A percentile compares a stretch with the other conserved stretches of the same genome.
phyloP scores from a whole-genome alignment of 1,140 invertebrate species.

The Papilio polyxenes region DNA sequence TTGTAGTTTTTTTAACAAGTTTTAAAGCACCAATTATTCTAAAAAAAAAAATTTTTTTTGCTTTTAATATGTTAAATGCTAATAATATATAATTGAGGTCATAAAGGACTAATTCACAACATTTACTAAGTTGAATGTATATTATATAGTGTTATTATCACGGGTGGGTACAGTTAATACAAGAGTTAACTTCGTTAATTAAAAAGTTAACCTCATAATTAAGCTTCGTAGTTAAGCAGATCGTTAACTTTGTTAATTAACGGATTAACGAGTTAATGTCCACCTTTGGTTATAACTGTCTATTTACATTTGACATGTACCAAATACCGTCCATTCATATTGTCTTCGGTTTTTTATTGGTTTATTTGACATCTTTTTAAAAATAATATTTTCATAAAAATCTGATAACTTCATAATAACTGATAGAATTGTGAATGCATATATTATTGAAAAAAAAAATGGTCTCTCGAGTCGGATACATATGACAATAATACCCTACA shows the following conservation, averaged over 20 bases:
- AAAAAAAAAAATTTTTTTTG: neutral
- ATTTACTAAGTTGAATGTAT: slow-evolving; percentile 1
- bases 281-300: neutral
- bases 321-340: slow-evolving; percentile 32
- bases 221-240: too few relatives aligned
- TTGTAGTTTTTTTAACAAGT: neutral
- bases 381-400: neutral
- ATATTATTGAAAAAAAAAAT: neutral
- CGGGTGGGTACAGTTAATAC: too few relatives aligned
- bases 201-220: too few relatives aligned
- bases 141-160: neutral
- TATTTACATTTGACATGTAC: slow-evolving; percentile 22
- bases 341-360: neutral
- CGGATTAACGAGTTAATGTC: too few relatives aligned
- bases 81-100: neutral
- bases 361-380: neutral
- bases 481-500: neutral
- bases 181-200: too few relatives aligned
- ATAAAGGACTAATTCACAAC: neutral
- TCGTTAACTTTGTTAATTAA: too few relatives aligned
- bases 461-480: neutral
- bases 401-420: neutral
- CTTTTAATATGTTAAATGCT: neutral
- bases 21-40: neutral
- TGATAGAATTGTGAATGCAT: neutral